phyloP scores from a whole-genome alignment of 2,888 invertebrate genomes.

The Drosophila prostipennis region DNA sequence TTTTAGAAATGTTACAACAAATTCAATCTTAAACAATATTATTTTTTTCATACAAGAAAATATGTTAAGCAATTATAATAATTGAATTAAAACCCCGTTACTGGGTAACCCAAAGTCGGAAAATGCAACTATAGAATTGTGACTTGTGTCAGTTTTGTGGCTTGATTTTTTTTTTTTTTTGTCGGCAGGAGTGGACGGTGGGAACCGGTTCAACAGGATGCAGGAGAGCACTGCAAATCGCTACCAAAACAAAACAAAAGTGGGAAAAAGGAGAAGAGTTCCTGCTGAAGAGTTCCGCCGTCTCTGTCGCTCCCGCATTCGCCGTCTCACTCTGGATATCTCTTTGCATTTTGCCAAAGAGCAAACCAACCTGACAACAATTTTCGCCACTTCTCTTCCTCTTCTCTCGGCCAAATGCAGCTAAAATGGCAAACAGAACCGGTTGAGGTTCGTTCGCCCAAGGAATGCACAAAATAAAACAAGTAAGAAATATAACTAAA shows the following conservation, averaged over 20 bases:
- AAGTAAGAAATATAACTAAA: conserved; percentile 28
- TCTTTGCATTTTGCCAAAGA: conserved; percentile 53
- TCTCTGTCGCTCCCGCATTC: background rate
- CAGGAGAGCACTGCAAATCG: conserved; percentile 46
- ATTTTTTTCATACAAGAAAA: background rate
- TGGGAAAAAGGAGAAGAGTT: conserved; percentile 6
- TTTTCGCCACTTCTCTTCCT: conserved; percentile 31
- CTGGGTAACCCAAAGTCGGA: conserved; percentile 12
- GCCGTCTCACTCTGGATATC: conserved; percentile 8
- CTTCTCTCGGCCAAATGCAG: conserved; percentile 11
- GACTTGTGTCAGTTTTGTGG: conserved; percentile 7
- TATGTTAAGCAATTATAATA: background rate
- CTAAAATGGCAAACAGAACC: conserved; percentile 56
- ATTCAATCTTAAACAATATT: too few relatives aligned
- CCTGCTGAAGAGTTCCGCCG: background rate
- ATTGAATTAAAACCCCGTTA: background rate
- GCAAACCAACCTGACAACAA: conserved; percentile 69
- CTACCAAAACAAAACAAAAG: conserved; percentile 46
- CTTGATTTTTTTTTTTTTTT: conserved; percentile 11
- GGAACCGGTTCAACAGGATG: conserved; percentile 75
- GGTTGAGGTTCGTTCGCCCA: conserved; percentile 58
- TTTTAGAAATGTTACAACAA: too few relatives aligned
- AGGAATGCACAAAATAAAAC: conserved; percentile 63
- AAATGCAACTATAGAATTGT: conserved; percentile 14
- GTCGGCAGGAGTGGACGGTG: conserved; percentile 16